Percentiles rank a stretch among this genome's conserved stretches.
Evolutionary conservation across 2,797 vertebrate species (phyloP).

Genomic region (Okamejei kenojei): DNA sequence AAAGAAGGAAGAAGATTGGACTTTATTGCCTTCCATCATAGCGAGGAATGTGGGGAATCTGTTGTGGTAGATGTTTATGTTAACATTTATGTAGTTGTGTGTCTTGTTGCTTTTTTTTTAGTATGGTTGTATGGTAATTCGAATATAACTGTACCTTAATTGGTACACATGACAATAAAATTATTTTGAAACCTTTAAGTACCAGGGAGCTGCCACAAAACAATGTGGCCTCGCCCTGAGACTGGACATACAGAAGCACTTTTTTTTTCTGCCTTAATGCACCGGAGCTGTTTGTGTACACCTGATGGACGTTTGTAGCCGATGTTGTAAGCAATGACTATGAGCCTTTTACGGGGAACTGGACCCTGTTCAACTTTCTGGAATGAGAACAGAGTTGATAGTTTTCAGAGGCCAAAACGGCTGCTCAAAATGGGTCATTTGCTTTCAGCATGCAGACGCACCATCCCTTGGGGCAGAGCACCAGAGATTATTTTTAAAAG

Average conservation of each 20-base stretch:
- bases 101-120: no score
- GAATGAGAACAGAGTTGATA: conserved; percentile 29
- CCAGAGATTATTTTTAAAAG: background rate
- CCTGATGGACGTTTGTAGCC: conserved; percentile 11
- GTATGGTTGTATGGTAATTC: no score
- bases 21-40: no score
- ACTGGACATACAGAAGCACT: background rate
- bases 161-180: no score
- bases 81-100: no score
- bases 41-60: no score
- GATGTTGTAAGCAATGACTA: background rate
- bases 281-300: background rate
- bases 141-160: no score
- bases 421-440: conserved; percentile 32
- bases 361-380: conserved; percentile 21
- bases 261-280: background rate
- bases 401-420: conserved; percentile 17
- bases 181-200: no score
- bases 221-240: background rate
- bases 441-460: background rate
- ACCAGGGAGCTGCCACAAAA: background rate
- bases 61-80: no score
- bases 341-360: background rate
- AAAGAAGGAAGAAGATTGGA: background rate
- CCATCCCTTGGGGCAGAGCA: background rate